Conservation (phyloP, 2,113 vertebrate genomes). For the Pomatorhinus ruficollis region DNA sequence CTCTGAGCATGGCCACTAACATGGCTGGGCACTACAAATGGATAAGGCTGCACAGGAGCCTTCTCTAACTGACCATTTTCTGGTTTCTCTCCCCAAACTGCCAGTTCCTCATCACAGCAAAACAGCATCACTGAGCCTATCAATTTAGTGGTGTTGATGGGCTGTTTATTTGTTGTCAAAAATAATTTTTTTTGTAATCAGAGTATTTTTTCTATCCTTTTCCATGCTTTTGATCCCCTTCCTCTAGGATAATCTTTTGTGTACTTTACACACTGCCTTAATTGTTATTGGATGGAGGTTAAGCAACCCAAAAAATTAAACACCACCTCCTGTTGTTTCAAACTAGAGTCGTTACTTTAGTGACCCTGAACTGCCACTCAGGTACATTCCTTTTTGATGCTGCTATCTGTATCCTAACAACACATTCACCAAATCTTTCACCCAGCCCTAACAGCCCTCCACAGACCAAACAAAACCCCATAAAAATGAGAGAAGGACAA, state of each 20-base stretch:
- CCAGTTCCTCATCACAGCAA: not conserved
- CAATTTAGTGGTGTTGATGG: too few species aligned
- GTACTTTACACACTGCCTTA: not conserved
- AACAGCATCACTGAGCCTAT: not conserved
- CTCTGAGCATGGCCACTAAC: not conserved
- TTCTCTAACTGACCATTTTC: not conserved
- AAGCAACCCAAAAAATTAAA: not conserved
- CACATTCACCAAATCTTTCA: not conserved
- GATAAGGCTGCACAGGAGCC: not conserved
- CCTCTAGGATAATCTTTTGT: not conserved
- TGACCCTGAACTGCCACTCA: not conserved
- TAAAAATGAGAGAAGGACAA: not conserved
- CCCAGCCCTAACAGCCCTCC: not conserved
- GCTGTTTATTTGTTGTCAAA: not conserved
- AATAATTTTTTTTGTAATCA: not conserved
- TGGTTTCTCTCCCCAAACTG: not conserved
- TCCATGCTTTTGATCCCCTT: not conserved
- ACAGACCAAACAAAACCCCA: accelerated
- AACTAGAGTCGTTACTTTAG: not conserved
- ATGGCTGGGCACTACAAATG: not conserved
- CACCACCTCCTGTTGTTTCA: not conserved
- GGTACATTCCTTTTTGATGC: not conserved
- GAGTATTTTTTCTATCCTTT: not conserved
- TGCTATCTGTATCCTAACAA: not conserved
- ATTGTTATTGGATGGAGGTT: not conserved